Conservation (phyloP, 2,113 vertebrate species). For the Halichoeres trimaculatus region DNA sequence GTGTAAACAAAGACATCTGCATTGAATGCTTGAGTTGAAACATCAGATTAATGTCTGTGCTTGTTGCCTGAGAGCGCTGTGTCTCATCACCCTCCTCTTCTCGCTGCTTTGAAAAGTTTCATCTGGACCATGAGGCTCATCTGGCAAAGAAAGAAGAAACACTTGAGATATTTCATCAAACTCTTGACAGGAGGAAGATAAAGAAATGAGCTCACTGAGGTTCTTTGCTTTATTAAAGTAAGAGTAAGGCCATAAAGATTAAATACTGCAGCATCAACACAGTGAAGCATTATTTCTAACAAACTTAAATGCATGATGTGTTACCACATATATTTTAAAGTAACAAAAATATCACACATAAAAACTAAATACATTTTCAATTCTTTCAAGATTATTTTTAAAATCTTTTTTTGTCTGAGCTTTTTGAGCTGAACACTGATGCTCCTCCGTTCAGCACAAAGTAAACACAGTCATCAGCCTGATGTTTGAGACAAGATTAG, state of each 20-base stretch:
- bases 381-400: too few species aligned
- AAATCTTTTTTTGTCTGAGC: too few species aligned
- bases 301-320: too few species aligned
- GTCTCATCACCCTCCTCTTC: slow-evolving; percentile 14
- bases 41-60: slow-evolving; percentile 35
- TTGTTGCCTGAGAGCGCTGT: not conserved
- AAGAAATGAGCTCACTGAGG: not conserved
- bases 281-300: not conserved
- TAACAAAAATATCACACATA: too few species aligned
- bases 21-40: slow-evolving; percentile 10
- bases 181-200: not conserved
- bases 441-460: too few species aligned
- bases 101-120: slow-evolving; percentile 9
- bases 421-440: too few species aligned
- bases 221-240: slow-evolving; percentile 7
- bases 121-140: slow-evolving; percentile 13
- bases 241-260: not conserved
- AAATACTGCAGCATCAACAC: not conserved
- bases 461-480: too few species aligned
- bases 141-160: slow-evolving; percentile 24
- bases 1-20: slow-evolving; percentile 52
- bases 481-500: too few species aligned
- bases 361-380: too few species aligned
- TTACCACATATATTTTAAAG: too few species aligned
- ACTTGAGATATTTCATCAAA: slow-evolving; percentile 7